phyloP scores from a whole-genome alignment of 2,888 invertebrate genomes.

The Pilophorus perplexus region DNA sequence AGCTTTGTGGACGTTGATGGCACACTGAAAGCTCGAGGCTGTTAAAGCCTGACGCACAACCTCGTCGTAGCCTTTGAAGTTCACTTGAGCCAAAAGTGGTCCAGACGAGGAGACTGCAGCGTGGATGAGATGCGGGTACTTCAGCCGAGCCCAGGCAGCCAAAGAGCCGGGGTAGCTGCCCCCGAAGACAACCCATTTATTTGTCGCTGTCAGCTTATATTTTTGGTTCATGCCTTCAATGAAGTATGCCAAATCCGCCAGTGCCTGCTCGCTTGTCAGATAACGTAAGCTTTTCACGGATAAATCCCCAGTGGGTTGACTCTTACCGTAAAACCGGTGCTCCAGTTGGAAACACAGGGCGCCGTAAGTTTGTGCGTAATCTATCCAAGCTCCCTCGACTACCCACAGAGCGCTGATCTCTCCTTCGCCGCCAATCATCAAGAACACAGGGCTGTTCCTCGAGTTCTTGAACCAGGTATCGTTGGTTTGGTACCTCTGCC shows the following conservation, averaged over 20 bases:
- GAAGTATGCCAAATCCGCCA: slow-evolving; percentile 84
- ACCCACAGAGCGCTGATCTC: slow-evolving; percentile 81
- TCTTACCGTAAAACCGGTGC: slow-evolving; percentile 91
- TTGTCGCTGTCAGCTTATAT: slow-evolving; percentile 59
- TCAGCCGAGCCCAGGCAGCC: slow-evolving; percentile 84
- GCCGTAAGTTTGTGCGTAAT: slow-evolving; percentile 72
- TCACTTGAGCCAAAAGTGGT: slow-evolving; percentile 77
- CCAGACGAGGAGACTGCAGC: slow-evolving; percentile 88
- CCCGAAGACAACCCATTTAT: slow-evolving; percentile 89
- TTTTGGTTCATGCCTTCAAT: slow-evolving; percentile 67
- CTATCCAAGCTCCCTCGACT: slow-evolving; percentile 77
- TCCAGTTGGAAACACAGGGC: slow-evolving; percentile 86
- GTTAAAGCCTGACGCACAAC: slow-evolving; percentile 71
- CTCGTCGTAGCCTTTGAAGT: slow-evolving; percentile 83
- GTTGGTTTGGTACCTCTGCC: slow-evolving; percentile 48
- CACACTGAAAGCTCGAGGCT: slow-evolving; percentile 67
- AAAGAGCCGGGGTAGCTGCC: slow-evolving; percentile 93
- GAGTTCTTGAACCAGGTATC: slow-evolving; percentile 50
- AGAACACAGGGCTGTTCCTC: slow-evolving; percentile 74
- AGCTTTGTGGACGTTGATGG: slow-evolving; percentile 63
- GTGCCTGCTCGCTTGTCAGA: slow-evolving; percentile 74
- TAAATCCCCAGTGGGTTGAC: slow-evolving; percentile 81
- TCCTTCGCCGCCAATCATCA: slow-evolving; percentile 95
- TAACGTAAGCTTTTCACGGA: slow-evolving; percentile 75
- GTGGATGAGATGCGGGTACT: slow-evolving; percentile 83